Percentiles rank a stretch among this genome's conserved stretches.
phyloP scores from a whole-genome alignment of 2,113 vertebrate species.

The Corvus cornix region DNA sequence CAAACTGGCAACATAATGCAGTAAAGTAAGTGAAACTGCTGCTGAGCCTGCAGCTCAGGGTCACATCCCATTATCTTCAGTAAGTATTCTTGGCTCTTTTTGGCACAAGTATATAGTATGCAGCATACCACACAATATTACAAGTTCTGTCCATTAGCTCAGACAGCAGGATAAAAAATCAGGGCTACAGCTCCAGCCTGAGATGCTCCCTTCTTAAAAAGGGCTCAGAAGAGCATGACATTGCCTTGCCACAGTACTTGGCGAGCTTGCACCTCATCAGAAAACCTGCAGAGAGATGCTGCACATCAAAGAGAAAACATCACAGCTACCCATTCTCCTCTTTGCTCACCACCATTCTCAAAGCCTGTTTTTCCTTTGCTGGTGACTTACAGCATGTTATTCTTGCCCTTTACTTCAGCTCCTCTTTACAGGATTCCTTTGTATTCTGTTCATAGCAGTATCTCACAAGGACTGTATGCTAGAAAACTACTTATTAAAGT shows the following conservation, averaged over 20 bases:
- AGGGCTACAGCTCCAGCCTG: background rate
- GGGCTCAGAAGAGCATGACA: background rate
- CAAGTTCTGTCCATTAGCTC: background rate
- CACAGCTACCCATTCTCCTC: background rate
- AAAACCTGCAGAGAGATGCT: background rate
- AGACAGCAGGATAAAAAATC: background rate
- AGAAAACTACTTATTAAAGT: background rate
- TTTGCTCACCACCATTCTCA: background rate
- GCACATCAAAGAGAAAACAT: background rate
- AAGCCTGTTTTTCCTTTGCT: background rate
- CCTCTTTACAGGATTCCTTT: background rate
- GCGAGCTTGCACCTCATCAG: background rate
- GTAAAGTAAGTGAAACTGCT: background rate
- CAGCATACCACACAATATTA: background rate
- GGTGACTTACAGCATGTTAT: background rate
- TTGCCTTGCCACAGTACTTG: background rate
- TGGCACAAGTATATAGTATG: background rate
- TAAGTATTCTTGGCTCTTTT: background rate
- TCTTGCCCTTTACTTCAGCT: background rate
- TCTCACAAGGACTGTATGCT: background rate
- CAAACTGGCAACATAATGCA: background rate
- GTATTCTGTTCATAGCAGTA: background rate
- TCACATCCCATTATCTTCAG: background rate
- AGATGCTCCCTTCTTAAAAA: background rate
- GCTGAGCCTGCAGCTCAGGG: background rate